phyloP scores from a whole-genome alignment of 2,113 vertebrate species.

The Puntigrus tetrazona region DNA sequence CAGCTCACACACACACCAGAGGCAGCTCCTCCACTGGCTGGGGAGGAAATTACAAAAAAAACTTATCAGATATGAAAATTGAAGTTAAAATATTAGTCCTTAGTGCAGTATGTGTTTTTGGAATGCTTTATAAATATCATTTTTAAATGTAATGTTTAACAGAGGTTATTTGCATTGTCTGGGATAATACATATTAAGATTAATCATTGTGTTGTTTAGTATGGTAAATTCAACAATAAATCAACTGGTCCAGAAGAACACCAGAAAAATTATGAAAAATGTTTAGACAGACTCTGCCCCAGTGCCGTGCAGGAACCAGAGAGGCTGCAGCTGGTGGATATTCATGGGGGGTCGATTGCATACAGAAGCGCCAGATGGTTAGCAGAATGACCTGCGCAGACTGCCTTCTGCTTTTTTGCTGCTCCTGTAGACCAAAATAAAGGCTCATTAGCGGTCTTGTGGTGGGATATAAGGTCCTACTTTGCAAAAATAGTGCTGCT shows the following conservation, averaged over 20 bases:
- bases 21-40: conserved; percentile 79
- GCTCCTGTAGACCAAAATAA: conserved; percentile 67
- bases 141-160: not conserved
- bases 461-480: not conserved
- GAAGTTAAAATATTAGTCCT: not conserved
- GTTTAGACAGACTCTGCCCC: conserved; percentile 74
- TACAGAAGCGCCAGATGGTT: conserved; percentile 84
- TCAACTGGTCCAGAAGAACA: not conserved
- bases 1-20: conserved; percentile 84
- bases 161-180: not conserved
- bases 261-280: not conserved
- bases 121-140: not conserved
- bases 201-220: not conserved
- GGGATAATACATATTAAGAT: not conserved
- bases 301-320: conserved; percentile 84
- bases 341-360: conserved; percentile 84
- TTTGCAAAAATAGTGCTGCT: not conserved
- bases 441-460: not conserved
- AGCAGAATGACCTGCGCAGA: conserved; percentile 71
- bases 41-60: conserved; percentile 34
- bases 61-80: not conserved
- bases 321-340: conserved; percentile 80
- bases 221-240: not conserved
- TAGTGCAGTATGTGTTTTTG: not conserved
- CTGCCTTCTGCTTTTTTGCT: conserved; percentile 65